Evolutionary conservation across 2,113 vertebrate genomes (phyloP).

Genomic region (Barbus barbus): DNA sequence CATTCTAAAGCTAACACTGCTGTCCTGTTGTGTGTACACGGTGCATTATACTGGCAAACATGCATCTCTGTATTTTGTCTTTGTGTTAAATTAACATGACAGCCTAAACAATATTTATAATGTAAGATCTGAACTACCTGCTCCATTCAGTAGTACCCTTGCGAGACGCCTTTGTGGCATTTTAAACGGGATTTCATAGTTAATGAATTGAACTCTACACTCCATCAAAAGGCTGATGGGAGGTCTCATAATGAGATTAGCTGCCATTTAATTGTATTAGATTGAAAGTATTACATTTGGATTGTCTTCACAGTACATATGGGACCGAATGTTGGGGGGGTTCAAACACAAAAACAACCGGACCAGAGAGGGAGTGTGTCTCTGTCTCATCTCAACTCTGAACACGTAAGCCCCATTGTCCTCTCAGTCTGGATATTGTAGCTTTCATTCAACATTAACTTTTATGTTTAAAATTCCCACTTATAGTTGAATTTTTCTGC

Average conservation of each 20-base stretch:
- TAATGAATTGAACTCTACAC: neutral
- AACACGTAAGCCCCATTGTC: constrained; percentile 80
- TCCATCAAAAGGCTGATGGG: neutral
- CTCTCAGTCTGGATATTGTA: neutral
- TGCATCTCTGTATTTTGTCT: neutral
- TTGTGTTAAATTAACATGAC: neutral
- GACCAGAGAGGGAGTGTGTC: constrained; percentile 95
- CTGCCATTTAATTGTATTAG: constrained; percentile 15
- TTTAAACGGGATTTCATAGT: constrained; percentile 5
- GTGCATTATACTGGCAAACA: neutral
- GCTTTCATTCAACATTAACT: neutral
- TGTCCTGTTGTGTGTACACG: neutral
- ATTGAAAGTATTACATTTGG: neutral
- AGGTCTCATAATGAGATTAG: constrained; percentile 35
- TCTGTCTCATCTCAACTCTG: constrained; percentile 94
- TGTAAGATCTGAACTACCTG: neutral
- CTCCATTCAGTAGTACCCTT: neutral
- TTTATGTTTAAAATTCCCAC: neutral
- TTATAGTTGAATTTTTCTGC: neutral
- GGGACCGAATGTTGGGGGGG: constrained; percentile 95
- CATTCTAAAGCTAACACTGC: neutral
- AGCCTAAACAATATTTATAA: neutral
- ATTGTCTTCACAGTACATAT: constrained; percentile 82
- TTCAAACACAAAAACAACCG: constrained; percentile 99
- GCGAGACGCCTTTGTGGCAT: neutral